A percentile compares a stretch with the other conserved stretches of the same genome.
phyloP scores from a whole-genome alignment of 2,888 invertebrate genomes.

The Cinara cedri region DNA sequence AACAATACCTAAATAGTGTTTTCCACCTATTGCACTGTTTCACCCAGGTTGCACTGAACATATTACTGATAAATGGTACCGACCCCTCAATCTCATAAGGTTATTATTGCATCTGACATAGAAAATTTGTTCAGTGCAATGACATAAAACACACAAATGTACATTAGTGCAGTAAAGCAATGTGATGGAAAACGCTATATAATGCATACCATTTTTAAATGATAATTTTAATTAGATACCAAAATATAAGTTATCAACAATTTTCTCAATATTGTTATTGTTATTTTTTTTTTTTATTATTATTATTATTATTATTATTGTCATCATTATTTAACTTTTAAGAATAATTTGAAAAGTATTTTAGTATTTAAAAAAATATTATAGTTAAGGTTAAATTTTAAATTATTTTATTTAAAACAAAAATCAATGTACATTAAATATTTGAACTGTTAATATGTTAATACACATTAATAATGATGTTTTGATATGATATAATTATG shows the following conservation, averaged over 20 bases:
- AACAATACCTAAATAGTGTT: background rate
- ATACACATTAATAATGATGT: constrained; percentile 36
- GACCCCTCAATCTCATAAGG: too few relatives aligned
- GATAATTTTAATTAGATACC: constrained; percentile 8
- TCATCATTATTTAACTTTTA: constrained; percentile 22
- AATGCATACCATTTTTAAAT: constrained; percentile 20
- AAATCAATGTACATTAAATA: constrained; percentile 37
- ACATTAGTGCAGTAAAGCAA: too few relatives aligned
- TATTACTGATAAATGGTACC: too few relatives aligned
- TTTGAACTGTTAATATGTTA: constrained; percentile 22
- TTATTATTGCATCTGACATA: too few relatives aligned
- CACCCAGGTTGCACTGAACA: too few relatives aligned
- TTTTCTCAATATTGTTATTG: constrained; percentile 44
- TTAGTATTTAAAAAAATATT: constrained; percentile 11
- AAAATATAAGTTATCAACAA: background rate
- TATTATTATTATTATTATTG: too few relatives aligned
- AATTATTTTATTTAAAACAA: constrained; percentile 15
- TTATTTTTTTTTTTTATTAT: constrained; percentile 9
- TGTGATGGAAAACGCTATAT: too few relatives aligned
- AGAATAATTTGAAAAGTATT: constrained; percentile 23
- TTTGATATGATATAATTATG: constrained; percentile 20
- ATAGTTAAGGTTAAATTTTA: constrained; percentile 24
- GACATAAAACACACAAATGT: too few relatives aligned
- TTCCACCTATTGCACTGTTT: too few relatives aligned
- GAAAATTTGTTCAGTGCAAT: too few relatives aligned